These are phyloP conservation scores for Odiellus spinosus DNA, from an alignment of 2,888 invertebrate species.

Conservation along the genomic window DNA sequence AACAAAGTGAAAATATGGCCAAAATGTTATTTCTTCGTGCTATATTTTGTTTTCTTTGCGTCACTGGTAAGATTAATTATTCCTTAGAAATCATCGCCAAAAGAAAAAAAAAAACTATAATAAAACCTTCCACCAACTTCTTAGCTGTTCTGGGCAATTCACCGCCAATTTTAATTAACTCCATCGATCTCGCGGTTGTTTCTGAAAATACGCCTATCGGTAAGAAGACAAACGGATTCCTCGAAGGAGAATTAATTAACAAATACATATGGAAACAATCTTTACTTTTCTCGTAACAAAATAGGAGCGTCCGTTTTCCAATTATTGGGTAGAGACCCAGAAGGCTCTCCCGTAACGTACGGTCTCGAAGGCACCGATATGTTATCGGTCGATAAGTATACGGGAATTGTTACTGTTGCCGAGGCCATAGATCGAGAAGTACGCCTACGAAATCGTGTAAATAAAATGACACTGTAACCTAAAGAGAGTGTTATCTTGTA, in stretches of 20 bases:
- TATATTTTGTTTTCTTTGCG: too few relatives aligned
- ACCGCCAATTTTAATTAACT: slow-evolving; percentile 41
- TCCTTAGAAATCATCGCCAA: too few relatives aligned
- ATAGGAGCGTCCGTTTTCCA: slow-evolving; percentile 47
- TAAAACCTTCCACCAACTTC: too few relatives aligned
- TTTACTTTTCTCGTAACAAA: neutral
- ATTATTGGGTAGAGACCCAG: slow-evolving; percentile 56
- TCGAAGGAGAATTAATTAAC: neutral
- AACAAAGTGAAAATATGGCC: too few relatives aligned
- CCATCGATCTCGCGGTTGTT: slow-evolving; percentile 58
- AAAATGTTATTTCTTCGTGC: too few relatives aligned
- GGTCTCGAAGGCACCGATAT: slow-evolving; percentile 53
- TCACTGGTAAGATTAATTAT: too few relatives aligned
- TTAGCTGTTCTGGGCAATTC: slow-evolving; percentile 3
- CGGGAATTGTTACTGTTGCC: slow-evolving; percentile 60
- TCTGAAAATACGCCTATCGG: slow-evolving; percentile 66
- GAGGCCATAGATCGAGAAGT: slow-evolving; percentile 52
- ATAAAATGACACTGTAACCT: neutral
- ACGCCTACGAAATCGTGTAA: neutral
- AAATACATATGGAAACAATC: neutral
- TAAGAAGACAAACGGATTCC: slow-evolving; percentile 1
- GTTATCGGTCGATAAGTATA: slow-evolving; percentile 54
- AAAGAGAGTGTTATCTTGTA: slow-evolving; percentile 27
- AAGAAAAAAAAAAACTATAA: too few relatives aligned
- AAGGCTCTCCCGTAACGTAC: slow-evolving; percentile 51